These are phyloP conservation scores for Ichneumoninae sp. DNA, from an alignment of 2,888 invertebrate genomes.

Conservation along the genomic window DNA sequence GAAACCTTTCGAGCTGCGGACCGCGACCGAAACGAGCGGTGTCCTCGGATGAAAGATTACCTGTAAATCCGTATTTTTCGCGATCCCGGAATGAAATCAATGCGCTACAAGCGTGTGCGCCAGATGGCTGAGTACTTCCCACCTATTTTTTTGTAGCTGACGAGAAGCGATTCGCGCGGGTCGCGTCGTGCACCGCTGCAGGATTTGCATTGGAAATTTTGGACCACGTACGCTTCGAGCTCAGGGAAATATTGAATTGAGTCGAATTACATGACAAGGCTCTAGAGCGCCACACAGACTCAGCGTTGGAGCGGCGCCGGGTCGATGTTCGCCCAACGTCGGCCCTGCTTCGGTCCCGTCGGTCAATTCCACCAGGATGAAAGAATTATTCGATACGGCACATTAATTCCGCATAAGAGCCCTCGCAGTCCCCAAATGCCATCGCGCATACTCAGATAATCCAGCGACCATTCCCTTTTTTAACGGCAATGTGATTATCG, in stretches of 20 bases:
- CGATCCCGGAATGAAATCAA: too few species aligned
- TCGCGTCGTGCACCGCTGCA: too few species aligned
- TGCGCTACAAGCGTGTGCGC: too few species aligned
- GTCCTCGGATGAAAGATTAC: too few species aligned
- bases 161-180: too few species aligned
- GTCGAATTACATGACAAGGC: not conserved
- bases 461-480: not conserved
- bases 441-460: not conserved
- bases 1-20: not conserved
- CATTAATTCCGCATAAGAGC: not conserved
- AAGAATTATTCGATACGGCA: not conserved
- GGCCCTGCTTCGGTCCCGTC: not conserved
- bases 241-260: slow-evolving; percentile 6
- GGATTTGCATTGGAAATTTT: not conserved
- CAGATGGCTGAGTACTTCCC: too few species aligned
- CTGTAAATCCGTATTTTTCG: too few species aligned
- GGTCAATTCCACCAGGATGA: not conserved
- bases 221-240: not conserved
- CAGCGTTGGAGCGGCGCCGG: not conserved
- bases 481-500: not conserved
- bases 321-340: not conserved
- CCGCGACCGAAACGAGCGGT: not conserved
- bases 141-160: too few species aligned
- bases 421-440: not conserved
- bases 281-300: too few species aligned